Evolutionary conservation across 1,140 invertebrate species (phyloP).

Genomic region (Neodiprion pinetum): DNA sequence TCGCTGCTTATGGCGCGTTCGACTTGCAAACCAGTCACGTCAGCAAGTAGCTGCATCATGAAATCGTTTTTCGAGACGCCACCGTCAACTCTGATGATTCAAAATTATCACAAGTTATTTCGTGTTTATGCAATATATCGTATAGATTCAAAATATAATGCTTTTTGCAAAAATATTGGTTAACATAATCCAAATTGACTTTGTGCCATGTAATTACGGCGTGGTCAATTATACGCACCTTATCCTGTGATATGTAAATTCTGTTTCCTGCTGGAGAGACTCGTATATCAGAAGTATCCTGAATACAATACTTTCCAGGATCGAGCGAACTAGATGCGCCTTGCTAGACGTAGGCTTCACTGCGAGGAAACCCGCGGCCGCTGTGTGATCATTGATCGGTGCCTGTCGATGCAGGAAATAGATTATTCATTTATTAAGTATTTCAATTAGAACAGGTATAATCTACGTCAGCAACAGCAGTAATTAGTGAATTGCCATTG

Average conservation of each 20-base stretch:
- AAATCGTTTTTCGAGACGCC: constrained; percentile 93
- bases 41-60: constrained; percentile 84
- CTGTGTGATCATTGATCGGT: constrained; percentile 85
- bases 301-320: constrained; percentile 90
- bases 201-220: background rate
- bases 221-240: constrained; percentile 58
- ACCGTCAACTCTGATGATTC: constrained; percentile 81
- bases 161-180: background rate
- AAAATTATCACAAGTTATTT: background rate
- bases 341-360: constrained; percentile 80
- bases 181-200: no score
- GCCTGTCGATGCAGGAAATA: constrained; percentile 65
- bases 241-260: constrained; percentile 65
- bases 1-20: constrained; percentile 74
- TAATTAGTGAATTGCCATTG: no score
- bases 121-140: background rate
- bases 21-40: constrained; percentile 77
- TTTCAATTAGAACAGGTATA: no score
- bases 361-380: constrained; percentile 85
- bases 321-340: constrained; percentile 80
- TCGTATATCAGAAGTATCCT: constrained; percentile 79
- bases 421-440: background rate
- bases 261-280: constrained; percentile 72
- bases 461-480: no score
- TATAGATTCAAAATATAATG: background rate